Conservation (phyloP, 2,888 invertebrate species). For the Pseudoips prasinana region DNA sequence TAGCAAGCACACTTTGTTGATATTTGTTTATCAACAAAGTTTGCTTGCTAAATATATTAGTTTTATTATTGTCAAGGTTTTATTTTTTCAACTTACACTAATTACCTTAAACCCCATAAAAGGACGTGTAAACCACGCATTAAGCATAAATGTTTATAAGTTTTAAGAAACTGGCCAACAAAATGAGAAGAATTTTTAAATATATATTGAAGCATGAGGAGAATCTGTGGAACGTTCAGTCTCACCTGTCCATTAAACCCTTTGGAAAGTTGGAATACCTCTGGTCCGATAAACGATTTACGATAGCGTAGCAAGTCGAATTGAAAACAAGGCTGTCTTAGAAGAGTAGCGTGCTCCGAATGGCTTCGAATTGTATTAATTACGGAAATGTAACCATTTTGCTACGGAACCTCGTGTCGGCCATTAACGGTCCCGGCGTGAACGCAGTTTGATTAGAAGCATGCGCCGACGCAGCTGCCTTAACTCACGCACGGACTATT, state of each 20-base stretch:
- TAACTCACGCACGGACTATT: conserved; percentile 46
- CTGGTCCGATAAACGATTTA: conserved; percentile 71
- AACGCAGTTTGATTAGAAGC: conserved; percentile 48
- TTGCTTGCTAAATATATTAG: too few relatives aligned
- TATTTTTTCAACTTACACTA: too few relatives aligned
- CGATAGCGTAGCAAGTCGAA: conserved; percentile 63
- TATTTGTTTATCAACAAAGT: too few relatives aligned
- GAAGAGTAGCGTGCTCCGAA: conserved; percentile 62
- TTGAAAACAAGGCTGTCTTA: conserved; percentile 72
- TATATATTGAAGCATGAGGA: conserved; percentile 22
- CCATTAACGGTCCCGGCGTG: conserved; percentile 54
- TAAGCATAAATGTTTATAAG: too few relatives aligned
- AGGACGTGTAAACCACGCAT: too few relatives aligned
- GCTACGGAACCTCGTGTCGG: conserved; percentile 52
- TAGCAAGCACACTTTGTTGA: too few relatives aligned
- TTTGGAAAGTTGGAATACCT: conserved; percentile 47
- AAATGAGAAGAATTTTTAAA: too few relatives aligned
- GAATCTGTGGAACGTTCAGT: conserved; percentile 57
- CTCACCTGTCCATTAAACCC: conserved; percentile 63
- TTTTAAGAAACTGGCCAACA: too few relatives aligned
- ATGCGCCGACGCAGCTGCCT: conserved; percentile 54
- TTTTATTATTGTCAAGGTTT: too few relatives aligned
- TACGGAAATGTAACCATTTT: conserved; percentile 59
- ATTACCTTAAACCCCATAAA: too few relatives aligned
- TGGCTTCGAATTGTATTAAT: conserved; percentile 69